phyloP scores from a whole-genome alignment of 1,140 invertebrate species.

The Tetramorium alpestre region DNA sequence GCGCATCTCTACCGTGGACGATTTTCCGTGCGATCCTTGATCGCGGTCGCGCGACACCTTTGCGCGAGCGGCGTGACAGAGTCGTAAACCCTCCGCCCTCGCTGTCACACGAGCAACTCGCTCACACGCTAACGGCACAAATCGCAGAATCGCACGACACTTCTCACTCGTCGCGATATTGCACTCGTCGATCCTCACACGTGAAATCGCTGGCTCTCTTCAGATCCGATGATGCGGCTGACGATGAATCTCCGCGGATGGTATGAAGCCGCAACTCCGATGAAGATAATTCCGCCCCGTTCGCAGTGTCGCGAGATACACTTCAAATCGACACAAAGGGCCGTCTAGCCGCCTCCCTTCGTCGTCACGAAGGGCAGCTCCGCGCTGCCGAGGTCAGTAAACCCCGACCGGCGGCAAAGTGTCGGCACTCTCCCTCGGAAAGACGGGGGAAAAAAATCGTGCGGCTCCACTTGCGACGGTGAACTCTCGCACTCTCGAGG shows the following conservation, averaged over 20 bases:
- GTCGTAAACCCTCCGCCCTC: not conserved
- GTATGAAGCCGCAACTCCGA: not conserved
- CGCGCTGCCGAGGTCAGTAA: constrained; percentile 30
- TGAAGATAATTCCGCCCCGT: constrained; percentile 9
- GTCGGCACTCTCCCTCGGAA: not conserved
- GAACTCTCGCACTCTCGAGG: not conserved
- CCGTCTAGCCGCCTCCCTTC: constrained; percentile 21
- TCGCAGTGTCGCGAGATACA: constrained; percentile 28
- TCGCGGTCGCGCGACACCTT: not conserved
- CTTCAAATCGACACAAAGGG: constrained; percentile 38
- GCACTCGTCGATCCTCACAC: not conserved
- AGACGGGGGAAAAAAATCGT: not conserved
- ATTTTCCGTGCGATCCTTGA: not conserved
- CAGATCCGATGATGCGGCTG: not conserved
- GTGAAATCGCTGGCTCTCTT: not conserved
- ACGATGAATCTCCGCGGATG: not conserved
- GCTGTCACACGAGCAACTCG: not conserved
- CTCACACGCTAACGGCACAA: not conserved
- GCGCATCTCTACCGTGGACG: constrained; percentile 64
- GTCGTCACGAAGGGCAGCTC: constrained; percentile 37
- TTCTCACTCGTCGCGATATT: not conserved
- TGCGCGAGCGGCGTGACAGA: not conserved
- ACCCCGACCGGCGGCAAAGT: not conserved
- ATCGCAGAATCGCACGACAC: constrained; percentile 22
- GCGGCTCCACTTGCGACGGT: not conserved